Base-by-base conservation (phyloP, 2,888 invertebrate species). In the Synergus japonicus region DNA sequence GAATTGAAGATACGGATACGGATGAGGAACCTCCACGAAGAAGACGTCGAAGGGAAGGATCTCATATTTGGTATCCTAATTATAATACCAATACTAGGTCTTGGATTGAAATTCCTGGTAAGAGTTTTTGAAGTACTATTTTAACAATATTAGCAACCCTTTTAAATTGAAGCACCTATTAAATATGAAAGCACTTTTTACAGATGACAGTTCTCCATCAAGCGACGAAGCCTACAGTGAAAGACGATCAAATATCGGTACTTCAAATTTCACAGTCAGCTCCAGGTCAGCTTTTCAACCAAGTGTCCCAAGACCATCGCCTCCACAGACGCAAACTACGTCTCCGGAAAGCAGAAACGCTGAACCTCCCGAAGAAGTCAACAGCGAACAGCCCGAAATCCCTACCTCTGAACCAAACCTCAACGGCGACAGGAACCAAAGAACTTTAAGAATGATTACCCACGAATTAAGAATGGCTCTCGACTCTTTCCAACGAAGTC, bases 201-300 rank as follows among this genome's bases (percentile, higher is more conserved):
- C 49, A 85, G 86, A 77, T 43, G 86, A 85, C 13, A 88, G 86
- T 58, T 89, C 89, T n/a, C 84, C 87, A 5, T 89, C 89, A 5
- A 89, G 87, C 54, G 88, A 90, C 60, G 90, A 90, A 64, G 85
- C 83, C 29, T 84, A 78, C 43, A 83, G 67, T 13, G 84, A 81
- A 77, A 77, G 80, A 12, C 76, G 84, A 63, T 79, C 83, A 1
- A 81, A 82, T 9, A 81, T 82, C 12, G 82, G 86, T 13, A 46
- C 85, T 2, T 86, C 87, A 5, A 87, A 87, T 44, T 91, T 90
- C 65, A 90, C 89, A 5, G 86, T 90, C 15, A 90, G 90, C 4
- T 88, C 87, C 13, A 88, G 87, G 7, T 92, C 92, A 4, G 92
- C 92, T 3, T 92, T 92, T 83, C 90, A 92, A 58, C 91, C 92